phyloP scores from a whole-genome alignment of 1,140 invertebrate species.

The Bombus difficillimus region DNA sequence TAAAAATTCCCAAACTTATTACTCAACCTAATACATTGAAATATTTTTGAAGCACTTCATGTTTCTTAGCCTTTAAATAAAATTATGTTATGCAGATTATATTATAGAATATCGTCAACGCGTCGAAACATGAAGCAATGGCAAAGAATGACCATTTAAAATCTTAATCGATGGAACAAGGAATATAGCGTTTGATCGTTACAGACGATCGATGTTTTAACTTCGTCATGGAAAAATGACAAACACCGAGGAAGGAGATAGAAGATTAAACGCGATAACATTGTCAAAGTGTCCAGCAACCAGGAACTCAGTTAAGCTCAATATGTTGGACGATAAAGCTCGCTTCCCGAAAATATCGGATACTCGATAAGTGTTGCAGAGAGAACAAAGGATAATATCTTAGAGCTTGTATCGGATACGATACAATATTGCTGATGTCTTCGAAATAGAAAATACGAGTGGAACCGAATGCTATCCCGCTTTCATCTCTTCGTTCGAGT shows the following conservation, averaged over 20 bases:
- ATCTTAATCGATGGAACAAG: not conserved
- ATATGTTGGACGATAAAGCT: constrained; percentile 22
- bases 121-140: not conserved
- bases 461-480: constrained; percentile 12
- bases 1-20: no score
- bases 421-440: constrained; percentile 46
- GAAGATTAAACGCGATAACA: constrained; percentile 44
- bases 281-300: constrained; percentile 33
- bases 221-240: not conserved
- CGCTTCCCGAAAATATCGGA: constrained; percentile 45
- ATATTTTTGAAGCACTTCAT: no score
- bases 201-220: not conserved
- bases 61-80: no score
- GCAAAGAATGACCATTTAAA: not conserved
- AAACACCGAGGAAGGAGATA: not conserved
- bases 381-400: constrained; percentile 39
- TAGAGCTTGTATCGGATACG: constrained; percentile 24
- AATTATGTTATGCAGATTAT: no score
- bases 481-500: not conserved
- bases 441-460: constrained; percentile 43
- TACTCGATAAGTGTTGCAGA: constrained; percentile 38
- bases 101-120: not conserved
- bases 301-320: constrained; percentile 50
- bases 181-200: not conserved
- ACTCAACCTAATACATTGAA: no score